Conservation (phyloP, 2,888 invertebrate genomes). For the Myathropa florea region DNA sequence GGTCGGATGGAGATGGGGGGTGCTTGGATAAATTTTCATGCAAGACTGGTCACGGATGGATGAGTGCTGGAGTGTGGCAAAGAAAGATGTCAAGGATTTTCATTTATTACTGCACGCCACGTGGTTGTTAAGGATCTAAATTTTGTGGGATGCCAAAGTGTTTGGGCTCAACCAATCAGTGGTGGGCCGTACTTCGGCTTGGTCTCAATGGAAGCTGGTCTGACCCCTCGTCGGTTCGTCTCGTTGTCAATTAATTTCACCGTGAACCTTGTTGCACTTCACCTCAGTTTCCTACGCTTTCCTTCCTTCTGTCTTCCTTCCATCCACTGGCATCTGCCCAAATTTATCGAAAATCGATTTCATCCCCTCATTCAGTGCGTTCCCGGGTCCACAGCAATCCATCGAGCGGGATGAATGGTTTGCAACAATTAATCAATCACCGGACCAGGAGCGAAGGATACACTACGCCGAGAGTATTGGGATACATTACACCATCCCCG, state of each 20-base stretch:
- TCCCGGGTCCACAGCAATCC: not conserved
- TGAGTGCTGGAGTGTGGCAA: not conserved
- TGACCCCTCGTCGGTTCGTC: too few relatives aligned
- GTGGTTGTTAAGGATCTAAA: not conserved
- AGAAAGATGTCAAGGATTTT: not conserved
- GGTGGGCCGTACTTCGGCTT: too few relatives aligned
- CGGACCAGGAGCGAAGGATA: not conserved
- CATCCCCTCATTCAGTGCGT: too few relatives aligned
- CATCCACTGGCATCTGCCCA: not conserved
- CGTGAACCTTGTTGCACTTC: not conserved
- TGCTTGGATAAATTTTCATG: not conserved
- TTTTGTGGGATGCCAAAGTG: not conserved
- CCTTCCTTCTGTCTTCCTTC: not conserved
- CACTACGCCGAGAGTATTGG: not conserved
- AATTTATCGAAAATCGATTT: not conserved
- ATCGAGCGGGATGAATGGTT: not conserved
- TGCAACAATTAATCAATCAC: constrained; percentile 46
- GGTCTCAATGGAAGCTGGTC: too few relatives aligned
- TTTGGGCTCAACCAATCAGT: not conserved
- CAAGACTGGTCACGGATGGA: not conserved
- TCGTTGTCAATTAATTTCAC: too few relatives aligned
- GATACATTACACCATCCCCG: not conserved
- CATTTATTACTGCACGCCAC: not conserved
- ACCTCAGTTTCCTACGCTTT: not conserved
- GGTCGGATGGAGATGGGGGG: not conserved